Evolutionary conservation across 2,888 invertebrate species (phyloP).

Genomic region (Glaucopsyche alexis): DNA sequence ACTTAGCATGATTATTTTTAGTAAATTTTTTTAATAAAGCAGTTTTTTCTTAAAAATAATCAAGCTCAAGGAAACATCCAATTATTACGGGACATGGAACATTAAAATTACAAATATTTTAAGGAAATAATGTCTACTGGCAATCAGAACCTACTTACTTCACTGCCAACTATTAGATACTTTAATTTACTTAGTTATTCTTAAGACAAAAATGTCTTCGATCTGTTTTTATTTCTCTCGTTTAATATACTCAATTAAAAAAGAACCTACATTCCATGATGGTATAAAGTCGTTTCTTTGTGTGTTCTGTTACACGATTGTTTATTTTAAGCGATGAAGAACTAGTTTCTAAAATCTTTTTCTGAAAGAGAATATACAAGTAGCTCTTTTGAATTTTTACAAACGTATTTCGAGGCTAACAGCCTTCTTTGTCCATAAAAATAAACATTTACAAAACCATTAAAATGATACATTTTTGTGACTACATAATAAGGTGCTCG

Average conservation of each 20-base stretch:
- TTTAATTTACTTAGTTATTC: no score
- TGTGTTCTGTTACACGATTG: neutral
- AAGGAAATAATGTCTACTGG: conserved; percentile 36
- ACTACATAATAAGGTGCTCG: no score
- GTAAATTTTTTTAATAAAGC: neutral
- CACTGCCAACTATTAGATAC: no score
- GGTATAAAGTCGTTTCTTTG: no score
- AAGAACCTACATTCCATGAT: neutral
- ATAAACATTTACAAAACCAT: conserved; percentile 2
- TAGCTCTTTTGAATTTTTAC: neutral
- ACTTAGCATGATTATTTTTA: conserved; percentile 28
- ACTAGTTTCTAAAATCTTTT: neutral
- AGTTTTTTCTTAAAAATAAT: conserved; percentile 17
- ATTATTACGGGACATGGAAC: conserved; percentile 30
- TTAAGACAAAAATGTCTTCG: no score
- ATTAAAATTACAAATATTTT: conserved; percentile 22
- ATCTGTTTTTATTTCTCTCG: no score
- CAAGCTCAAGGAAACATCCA: conserved; percentile 33
- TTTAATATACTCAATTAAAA: neutral
- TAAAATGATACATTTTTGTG: neutral
- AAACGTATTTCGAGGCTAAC: neutral
- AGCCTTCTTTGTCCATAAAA: neutral
- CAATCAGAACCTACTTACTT: conserved; percentile 25
- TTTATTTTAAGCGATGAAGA: neutral
- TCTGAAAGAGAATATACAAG: neutral